phyloP scores from a whole-genome alignment of 1,140 invertebrate species.

The Scaptodrosophila lebanonensis region DNA sequence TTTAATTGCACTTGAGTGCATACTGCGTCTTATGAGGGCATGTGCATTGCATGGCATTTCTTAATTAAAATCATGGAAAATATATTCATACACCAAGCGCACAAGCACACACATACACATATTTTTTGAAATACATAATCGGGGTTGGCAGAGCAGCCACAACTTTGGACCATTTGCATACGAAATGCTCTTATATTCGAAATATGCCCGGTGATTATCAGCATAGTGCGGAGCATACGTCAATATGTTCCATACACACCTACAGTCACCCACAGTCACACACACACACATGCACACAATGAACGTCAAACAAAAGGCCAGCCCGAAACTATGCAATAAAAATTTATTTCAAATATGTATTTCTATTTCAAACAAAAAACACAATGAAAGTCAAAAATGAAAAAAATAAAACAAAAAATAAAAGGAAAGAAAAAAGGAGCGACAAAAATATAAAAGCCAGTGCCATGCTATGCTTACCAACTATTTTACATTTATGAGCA shows the following conservation, averaged over 20 bases:
- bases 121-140: no score
- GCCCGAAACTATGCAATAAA: constrained; percentile 45
- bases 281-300: no score
- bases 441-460: no score
- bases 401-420: no score
- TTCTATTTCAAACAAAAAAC: constrained; percentile 21
- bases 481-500: constrained; percentile 66
- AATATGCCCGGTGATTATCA: constrained; percentile 51
- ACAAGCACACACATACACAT: not conserved
- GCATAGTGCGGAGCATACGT: constrained; percentile 38
- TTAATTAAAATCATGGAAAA: constrained; percentile 67
- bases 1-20: constrained; percentile 71
- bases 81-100: no score
- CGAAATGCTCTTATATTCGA: constrained; percentile 41
- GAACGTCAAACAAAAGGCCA: constrained; percentile 24
- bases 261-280: no score
- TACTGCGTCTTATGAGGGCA: constrained; percentile 36
- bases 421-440: no score
- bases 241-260: no score
- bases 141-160: not conserved
- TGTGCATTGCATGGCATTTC: constrained; percentile 48
- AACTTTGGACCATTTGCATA: constrained; percentile 41
- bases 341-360: constrained; percentile 37
- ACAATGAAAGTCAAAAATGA: no score
- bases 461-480: no score